A percentile compares a stretch with the other conserved stretches of the same genome.
These are phyloP conservation scores for Spicauda simplicius DNA, from an alignment of 2,888 invertebrate genomes.

Conservation along the genomic window DNA sequence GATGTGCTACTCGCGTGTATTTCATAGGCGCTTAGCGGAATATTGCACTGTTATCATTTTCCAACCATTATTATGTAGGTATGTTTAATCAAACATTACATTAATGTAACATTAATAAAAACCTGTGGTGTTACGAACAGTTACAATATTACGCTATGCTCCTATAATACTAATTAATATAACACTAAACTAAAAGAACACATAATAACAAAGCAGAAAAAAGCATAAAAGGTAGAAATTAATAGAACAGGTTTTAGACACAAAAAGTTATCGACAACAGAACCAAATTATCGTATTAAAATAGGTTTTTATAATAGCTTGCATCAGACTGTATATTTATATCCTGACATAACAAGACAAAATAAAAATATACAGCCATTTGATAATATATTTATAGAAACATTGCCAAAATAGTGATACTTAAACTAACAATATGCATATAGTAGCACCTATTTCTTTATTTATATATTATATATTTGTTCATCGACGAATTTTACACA, in stretches of 20 bases:
- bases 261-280: background rate
- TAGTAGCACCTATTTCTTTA: constrained; percentile 46
- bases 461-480: constrained; percentile 2
- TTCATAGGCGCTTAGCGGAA: constrained; percentile 50
- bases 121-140: background rate
- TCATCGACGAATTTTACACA: constrained; percentile 51
- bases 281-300: constrained; percentile 3
- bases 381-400: constrained; percentile 44
- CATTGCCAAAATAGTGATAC: constrained; percentile 41
- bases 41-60: constrained; percentile 42
- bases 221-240: constrained; percentile 16
- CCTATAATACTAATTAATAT: constrained; percentile 40
- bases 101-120: background rate
- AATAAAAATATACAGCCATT: constrained; percentile 47
- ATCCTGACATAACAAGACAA: constrained; percentile 39
- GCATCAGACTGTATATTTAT: constrained; percentile 25
- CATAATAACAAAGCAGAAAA: constrained; percentile 53
- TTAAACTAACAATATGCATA: constrained; percentile 42
- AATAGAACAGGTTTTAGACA: constrained; percentile 2
- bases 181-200: constrained; percentile 71
- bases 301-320: constrained; percentile 4
- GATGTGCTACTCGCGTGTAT: constrained; percentile 64
- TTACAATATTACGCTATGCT: constrained; percentile 36
- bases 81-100: background rate
- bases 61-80: background rate